phyloP scores from a whole-genome alignment of 2,113 vertebrate genomes.

The Chiloscyllium plagiosum region DNA sequence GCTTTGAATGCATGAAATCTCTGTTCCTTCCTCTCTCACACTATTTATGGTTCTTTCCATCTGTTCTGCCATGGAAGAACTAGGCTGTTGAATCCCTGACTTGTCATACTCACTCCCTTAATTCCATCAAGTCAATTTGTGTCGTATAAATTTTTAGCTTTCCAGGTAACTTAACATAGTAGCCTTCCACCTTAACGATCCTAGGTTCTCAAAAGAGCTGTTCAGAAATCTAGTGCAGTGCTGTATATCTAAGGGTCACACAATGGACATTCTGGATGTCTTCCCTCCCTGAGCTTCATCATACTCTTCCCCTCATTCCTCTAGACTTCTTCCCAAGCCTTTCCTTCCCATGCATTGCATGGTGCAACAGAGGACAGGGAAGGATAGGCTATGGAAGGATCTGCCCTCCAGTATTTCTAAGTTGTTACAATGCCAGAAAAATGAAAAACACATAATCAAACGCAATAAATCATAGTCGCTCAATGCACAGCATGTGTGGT shows the following conservation, averaged over 20 bases:
- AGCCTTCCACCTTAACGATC: background rate
- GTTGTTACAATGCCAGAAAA: background rate
- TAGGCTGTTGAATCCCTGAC: background rate
- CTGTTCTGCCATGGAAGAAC: background rate
- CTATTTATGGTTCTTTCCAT: background rate
- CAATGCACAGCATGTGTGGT: background rate
- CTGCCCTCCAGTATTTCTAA: background rate
- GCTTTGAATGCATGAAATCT: background rate
- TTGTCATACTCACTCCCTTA: background rate
- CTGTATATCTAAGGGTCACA: no score
- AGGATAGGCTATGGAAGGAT: no score
- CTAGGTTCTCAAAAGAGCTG: no score
- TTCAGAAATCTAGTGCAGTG: no score
- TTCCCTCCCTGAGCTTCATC: no score
- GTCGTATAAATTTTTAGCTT: background rate
- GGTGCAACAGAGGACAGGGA: no score
- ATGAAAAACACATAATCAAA: background rate
- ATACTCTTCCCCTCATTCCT: no score
- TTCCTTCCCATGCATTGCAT: no score
- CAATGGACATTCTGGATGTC: no score
- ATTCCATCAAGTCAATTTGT: background rate
- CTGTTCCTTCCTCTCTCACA: background rate
- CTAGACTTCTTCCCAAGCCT: no score
- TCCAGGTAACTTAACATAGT: no score
- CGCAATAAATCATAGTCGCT: background rate